These are phyloP conservation scores for Choreutis nemorana DNA, from an alignment of 2,888 invertebrate genomes.

Conservation along the genomic window DNA sequence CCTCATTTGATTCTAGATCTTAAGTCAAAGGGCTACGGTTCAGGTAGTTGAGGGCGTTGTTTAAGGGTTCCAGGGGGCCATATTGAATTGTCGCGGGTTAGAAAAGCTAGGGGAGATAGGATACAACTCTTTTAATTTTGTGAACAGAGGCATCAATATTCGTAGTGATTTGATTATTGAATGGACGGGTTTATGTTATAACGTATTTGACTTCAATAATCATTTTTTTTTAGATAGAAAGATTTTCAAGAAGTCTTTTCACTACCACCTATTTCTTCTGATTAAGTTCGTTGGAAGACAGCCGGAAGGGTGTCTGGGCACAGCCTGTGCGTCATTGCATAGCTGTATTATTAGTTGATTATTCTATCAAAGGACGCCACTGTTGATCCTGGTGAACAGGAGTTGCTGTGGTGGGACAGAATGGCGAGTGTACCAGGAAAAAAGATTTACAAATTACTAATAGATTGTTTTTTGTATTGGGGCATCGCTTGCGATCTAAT, in stretches of 20 bases:
- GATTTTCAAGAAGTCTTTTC: not conserved
- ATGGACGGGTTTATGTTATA: constrained; percentile 19
- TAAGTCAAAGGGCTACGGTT: no score
- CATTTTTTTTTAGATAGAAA: constrained; percentile 4
- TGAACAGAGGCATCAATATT: constrained; percentile 32
- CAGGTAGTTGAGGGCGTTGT: no score
- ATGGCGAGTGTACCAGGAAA: no score
- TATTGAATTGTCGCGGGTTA: constrained; percentile 19
- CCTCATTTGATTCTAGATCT: no score
- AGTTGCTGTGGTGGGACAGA: no score
- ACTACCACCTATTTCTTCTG: no score
- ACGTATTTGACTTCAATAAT: constrained; percentile 6
- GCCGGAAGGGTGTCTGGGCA: no score
- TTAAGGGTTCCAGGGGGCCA: constrained; percentile 14
- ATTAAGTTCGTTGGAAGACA: no score
- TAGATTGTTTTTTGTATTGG: not conserved
- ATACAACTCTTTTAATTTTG: constrained; percentile 48
- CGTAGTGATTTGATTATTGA: constrained; percentile 36
- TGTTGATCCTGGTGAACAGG: no score
- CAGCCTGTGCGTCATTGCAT: no score
- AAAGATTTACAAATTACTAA: not conserved
- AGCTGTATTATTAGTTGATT: no score
- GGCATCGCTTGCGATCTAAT: not conserved
- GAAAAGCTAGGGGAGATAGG: constrained; percentile 17
- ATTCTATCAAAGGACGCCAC: no score